These are phyloP conservation scores for Dipodomys stephensi DNA, from an alignment of 2,113 vertebrate species.

Conservation along the genomic window DNA sequence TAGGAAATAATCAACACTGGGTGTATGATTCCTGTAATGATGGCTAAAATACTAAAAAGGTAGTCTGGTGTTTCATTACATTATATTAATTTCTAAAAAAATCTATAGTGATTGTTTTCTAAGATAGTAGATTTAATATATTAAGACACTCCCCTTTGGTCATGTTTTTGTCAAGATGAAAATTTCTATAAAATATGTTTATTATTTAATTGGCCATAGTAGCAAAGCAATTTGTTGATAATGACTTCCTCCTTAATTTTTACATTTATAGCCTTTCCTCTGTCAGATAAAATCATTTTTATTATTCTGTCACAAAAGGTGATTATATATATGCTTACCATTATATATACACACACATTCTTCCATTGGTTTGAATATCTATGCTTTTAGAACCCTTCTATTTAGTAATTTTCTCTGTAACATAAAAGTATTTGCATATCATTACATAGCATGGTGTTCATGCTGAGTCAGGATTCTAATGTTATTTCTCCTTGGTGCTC, in stretches of 20 bases:
- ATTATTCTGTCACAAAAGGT: neutral
- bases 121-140: neutral
- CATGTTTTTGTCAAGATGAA: neutral
- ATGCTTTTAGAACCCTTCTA: neutral
- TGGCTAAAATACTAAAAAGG: neutral
- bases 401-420: neutral
- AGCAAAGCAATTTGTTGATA: too few species aligned
- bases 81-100: neutral
- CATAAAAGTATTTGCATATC: neutral
- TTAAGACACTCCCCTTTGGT: neutral
- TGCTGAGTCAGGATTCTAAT: neutral
- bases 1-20: neutral
- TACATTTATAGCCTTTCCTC: neutral
- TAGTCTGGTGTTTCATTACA: neutral
- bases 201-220: neutral
- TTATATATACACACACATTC: neutral
- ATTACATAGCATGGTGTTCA: neutral
- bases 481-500: neutral
- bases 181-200: neutral
- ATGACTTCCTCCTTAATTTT: neutral
- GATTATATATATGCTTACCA: too few species aligned
- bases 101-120: neutral
- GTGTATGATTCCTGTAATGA: neutral
- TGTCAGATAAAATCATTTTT: neutral
- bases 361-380: neutral